Conservation (phyloP, 2,888 invertebrate species). For the Amphimallon solstitiale region DNA sequence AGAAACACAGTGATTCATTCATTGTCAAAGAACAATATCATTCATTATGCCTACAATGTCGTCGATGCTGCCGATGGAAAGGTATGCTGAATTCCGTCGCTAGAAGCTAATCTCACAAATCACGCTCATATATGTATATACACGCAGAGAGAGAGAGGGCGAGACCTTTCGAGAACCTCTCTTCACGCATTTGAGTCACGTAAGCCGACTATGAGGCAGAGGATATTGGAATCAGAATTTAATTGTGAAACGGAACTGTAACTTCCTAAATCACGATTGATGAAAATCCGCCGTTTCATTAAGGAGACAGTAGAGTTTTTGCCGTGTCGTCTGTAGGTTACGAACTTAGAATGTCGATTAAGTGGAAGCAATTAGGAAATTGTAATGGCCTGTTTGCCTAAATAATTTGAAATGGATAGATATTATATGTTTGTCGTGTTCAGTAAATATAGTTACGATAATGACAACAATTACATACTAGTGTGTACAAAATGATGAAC, state of each 20-base stretch:
- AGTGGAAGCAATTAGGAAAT: no score
- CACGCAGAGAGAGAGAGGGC: no score
- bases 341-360: neutral
- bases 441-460: no score
- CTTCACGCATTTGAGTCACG: conserved; percentile 18
- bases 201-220: conserved; percentile 3
- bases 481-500: no score
- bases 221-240: conserved; percentile 27
- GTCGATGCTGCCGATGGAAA: neutral
- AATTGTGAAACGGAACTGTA: conserved; percentile 14
- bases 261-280: conserved; percentile 7
- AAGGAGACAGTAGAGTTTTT: neutral
- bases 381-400: no score
- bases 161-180: neutral
- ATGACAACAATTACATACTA: no score
- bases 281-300: neutral
- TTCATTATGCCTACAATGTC: conserved; percentile 18
- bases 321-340: no score
- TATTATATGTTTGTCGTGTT: no score
- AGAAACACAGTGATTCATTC: neutral
- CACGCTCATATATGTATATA: neutral
- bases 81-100: conserved; percentile 2
- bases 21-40: neutral
- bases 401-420: no score
- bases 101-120: conserved; percentile 16